Evolutionary conservation across 2,888 invertebrate genomes (phyloP), one percentile per base, ranked within the genome.

Genomic region (Alcis repandata): DNA sequence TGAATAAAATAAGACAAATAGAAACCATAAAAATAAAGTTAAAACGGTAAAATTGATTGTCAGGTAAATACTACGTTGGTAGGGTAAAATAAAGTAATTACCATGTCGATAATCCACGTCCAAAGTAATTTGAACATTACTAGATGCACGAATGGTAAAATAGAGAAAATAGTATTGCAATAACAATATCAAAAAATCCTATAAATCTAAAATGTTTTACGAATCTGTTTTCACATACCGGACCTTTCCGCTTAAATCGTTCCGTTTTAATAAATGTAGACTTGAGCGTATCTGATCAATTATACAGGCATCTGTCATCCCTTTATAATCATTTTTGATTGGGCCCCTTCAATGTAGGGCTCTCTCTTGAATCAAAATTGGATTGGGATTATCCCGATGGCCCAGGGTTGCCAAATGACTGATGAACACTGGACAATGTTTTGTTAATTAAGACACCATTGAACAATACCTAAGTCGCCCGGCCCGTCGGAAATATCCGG

Each of bases 271-370:
- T 60, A 63, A 65, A 67, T 62, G 59, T 64, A 46, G 57, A 68
- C 56, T 59, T 61, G 48, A 58, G 51, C 32, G 59, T 58, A 71
- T 56, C 67, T 69, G 67, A 71, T 70, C 68, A 75, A 75, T 76
- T 73, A 73, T 70, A 71, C 69, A 70, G 59, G 64, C 74, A 71
- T 72, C 75, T 73, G 76, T 75, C 74, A 72, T 70, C 71, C 73
- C 73, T 73, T 71, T 75, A 81, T 78, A 79, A 78, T 78, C 72
- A 78, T 76, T 79, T 80, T 78, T 80, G 77, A 80, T 83, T 81
- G 78, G 73, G 67, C 70, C 77, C 74, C 78, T 81, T 74, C 71
- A 73, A 70, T 73, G 65, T 75, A 67, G 71, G 71, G 57, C 72
- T 74, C 79, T 27, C 27, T 77, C 78, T 78, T 76, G 76, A 79